Conservation (phyloP, 2,113 vertebrate genomes). For the Acrocephalus kingi region DNA sequence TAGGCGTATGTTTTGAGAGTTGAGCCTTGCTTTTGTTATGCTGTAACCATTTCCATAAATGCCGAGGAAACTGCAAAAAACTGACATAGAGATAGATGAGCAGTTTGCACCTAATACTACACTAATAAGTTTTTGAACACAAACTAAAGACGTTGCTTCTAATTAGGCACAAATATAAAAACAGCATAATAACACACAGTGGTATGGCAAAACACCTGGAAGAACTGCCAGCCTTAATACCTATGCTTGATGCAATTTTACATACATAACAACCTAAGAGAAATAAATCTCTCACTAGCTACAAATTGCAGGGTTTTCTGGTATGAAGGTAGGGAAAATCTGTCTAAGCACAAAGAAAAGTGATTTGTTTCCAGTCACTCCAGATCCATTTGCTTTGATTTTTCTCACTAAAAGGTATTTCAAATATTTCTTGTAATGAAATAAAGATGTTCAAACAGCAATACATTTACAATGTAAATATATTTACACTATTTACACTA, state of each 20-base stretch:
- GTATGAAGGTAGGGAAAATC: background rate
- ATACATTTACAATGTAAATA: background rate
- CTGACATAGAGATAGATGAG: background rate
- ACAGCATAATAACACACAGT: background rate
- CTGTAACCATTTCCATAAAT: background rate
- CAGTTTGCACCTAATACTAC: background rate
- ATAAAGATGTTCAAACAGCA: background rate
- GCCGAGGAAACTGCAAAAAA: background rate
- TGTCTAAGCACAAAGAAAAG: background rate
- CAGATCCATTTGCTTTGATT: background rate
- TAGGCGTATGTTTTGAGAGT: background rate
- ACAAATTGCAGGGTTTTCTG: background rate
- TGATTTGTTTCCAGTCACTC: background rate
- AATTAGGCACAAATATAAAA: background rate
- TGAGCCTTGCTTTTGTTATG: background rate
- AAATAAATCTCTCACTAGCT: background rate
- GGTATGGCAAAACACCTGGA: background rate
- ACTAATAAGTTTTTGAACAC: background rate
- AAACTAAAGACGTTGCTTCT: background rate
- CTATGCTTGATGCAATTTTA: background rate
- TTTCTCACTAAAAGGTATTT: constrained; percentile 1
- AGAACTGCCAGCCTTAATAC: background rate
- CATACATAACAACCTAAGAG: background rate
- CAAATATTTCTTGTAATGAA: background rate
- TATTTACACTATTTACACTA: background rate